Evolutionary conservation across 2,888 invertebrate species (phyloP), one percentile per base, ranked within the genome.

Genomic region (Lissocephala sabroskyi): DNA sequence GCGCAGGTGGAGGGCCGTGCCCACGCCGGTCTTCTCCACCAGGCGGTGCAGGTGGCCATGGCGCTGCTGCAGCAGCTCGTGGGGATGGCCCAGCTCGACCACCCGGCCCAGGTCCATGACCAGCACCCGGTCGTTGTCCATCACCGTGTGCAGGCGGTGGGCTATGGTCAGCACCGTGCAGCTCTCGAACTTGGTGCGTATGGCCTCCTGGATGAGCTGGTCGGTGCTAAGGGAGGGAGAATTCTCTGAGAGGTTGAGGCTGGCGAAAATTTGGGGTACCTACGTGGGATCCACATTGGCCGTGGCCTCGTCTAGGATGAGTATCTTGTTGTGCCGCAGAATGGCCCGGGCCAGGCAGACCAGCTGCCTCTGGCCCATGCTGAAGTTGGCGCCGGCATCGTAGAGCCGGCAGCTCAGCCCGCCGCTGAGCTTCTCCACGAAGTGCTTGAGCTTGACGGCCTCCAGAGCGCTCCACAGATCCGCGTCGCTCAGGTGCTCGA

Each of bases 91-190:
- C 41, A 91, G 89, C 82, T 97, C 96, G 4, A 88, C 89, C 43
- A 90, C 86, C 3, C 80, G 79, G 0, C 93, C 93, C 28, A 86
- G 86, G 62, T 94, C 92, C 88, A 96, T 90, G 0, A 96, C 95
- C 64, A 96, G 82, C 41, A 96, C 91, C 61, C 91, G 87, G 82
- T 96, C 94, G 2, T 93, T 92, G 81, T 96, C 96, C 86, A 97
- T 96, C 26, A 97, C 92, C 0, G 96, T 96, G 81, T 96, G 91
- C 52, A 97, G 85, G 1, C 96, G 88, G 86, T 97, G 96, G 2
- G 96, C 96, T 6, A 97, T 95, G 0, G 96, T 96, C n/a, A 97
- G 82, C 1, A 96, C 95, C 0, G 95, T 95, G 82, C 95, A 96
- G 23, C 90, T 86, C 0, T 86, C 86, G 82, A 96, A 96, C 79